These are phyloP conservation scores for Takifugu flavidus DNA, from an alignment of 2,113 vertebrate species.

Conservation along the genomic window DNA sequence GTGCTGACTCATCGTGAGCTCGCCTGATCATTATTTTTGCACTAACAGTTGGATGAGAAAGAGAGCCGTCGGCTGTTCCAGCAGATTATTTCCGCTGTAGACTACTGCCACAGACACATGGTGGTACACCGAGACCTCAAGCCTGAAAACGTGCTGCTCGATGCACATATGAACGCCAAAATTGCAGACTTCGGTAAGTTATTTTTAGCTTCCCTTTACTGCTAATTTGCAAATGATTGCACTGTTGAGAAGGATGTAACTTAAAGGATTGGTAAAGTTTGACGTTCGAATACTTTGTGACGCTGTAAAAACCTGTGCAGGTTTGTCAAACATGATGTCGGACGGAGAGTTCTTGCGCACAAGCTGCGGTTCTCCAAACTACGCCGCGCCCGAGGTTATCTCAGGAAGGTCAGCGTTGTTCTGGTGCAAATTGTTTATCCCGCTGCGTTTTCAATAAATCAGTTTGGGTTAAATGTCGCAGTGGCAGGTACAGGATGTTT, in stretches of 20 bases:
- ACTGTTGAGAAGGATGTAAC: too few relatives aligned
- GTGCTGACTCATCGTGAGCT: slow-evolving; percentile 37
- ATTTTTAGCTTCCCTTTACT: too few relatives aligned
- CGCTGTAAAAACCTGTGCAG: slow-evolving; percentile 60
- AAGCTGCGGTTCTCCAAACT: slow-evolving; percentile 97
- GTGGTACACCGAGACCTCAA: slow-evolving; percentile 98
- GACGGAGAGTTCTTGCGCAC: slow-evolving; percentile 97
- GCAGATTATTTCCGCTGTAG: slow-evolving; percentile 97
- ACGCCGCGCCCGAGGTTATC: slow-evolving; percentile 97
- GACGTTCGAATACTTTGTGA: too few relatives aligned
- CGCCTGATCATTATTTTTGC: slow-evolving; percentile 45
- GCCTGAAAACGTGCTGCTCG: slow-evolving; percentile 97
- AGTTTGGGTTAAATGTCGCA: not conserved
- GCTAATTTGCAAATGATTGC: too few relatives aligned
- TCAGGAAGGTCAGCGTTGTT: slow-evolving; percentile 85
- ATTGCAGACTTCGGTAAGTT: slow-evolving; percentile 93
- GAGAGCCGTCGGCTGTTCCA: slow-evolving; percentile 96
- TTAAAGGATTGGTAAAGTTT: too few relatives aligned
- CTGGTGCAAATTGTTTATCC: not conserved
- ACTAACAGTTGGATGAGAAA: slow-evolving; percentile 90
- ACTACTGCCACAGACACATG: slow-evolving; percentile 99
- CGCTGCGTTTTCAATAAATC: too few relatives aligned
- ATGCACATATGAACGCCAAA: slow-evolving; percentile 98
- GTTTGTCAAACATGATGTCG: slow-evolving; percentile 99
- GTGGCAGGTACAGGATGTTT: not conserved